phyloP scores from a whole-genome alignment of 1,140 invertebrate genomes.

The Hestina assimilis region DNA sequence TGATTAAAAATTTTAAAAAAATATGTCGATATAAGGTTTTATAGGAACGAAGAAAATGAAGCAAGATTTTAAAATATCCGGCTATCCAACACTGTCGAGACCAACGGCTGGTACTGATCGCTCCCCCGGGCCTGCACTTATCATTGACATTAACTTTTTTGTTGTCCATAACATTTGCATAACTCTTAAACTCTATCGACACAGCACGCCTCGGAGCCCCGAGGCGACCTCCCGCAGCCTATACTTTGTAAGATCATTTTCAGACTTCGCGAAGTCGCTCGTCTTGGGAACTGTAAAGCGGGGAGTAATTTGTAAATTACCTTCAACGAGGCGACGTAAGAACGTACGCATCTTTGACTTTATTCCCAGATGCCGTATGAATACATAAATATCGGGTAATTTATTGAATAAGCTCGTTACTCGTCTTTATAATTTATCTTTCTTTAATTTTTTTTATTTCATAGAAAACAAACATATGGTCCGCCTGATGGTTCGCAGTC shows the following conservation, averaged over 20 bases:
- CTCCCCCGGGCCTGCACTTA: slow-evolving; percentile 60
- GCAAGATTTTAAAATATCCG: slow-evolving; percentile 12
- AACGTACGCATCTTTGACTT: slow-evolving; percentile 40
- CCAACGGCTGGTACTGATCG: slow-evolving; percentile 32
- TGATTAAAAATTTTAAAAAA: no score
- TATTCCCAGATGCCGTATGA: slow-evolving; percentile 33
- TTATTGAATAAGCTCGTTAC: slow-evolving; percentile 22
- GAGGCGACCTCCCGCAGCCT: slow-evolving; percentile 55
- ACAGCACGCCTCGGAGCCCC: slow-evolving; percentile 55
- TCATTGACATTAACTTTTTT: slow-evolving; percentile 77
- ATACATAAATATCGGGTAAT: slow-evolving; percentile 22
- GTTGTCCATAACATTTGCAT: slow-evolving; percentile 79
- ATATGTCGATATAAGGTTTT: no score
- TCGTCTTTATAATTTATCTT: not conserved
- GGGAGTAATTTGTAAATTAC: slow-evolving; percentile 61
- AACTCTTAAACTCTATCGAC: slow-evolving; percentile 68
- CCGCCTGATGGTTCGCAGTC: no score
- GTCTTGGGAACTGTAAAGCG: slow-evolving; percentile 56
- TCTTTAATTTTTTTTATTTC: not conserved
- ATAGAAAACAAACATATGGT: no score
- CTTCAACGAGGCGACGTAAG: slow-evolving; percentile 39
- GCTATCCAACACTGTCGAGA: not conserved
- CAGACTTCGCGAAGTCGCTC: slow-evolving; percentile 56
- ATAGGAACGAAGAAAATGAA: slow-evolving; percentile 23
- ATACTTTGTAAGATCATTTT: slow-evolving; percentile 75